Conservation (phyloP, 2,797 vertebrate genomes). For the Bradypodion pumilum region DNA sequence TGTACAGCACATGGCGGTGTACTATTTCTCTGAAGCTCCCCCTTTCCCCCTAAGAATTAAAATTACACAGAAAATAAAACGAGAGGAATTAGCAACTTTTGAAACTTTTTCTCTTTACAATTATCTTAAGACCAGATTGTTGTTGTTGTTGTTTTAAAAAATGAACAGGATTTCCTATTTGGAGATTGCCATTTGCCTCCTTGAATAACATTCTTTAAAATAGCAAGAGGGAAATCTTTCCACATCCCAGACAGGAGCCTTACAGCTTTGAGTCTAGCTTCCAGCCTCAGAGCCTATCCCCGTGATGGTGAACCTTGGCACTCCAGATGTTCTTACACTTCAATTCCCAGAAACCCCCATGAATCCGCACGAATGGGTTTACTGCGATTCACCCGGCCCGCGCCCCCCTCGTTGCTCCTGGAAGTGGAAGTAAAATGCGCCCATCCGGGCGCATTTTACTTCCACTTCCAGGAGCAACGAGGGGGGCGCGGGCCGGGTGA, state of each 20-base stretch:
- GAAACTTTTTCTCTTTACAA: constrained; percentile 6
- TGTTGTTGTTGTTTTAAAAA: not conserved
- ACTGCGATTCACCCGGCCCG: too few species aligned
- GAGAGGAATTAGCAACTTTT: not conserved
- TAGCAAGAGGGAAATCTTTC: not conserved
- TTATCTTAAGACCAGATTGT: constrained; percentile 2
- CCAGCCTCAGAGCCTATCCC: not conserved
- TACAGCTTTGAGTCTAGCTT: not conserved
- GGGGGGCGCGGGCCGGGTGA: too few species aligned
- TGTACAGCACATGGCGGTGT: not conserved
- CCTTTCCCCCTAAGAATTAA: not conserved
- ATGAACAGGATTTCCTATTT: constrained; percentile 15
- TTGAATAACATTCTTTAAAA: not conserved
- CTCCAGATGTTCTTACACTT: too few species aligned
- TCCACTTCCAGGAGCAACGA: too few species aligned
- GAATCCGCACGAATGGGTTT: too few species aligned
- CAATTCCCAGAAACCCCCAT: too few species aligned
- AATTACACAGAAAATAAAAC: not conserved
- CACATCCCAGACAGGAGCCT: not conserved
- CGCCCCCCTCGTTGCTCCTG: too few species aligned
- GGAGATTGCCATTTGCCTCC: constrained; percentile 8
- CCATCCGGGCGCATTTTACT: too few species aligned
- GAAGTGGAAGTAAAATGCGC: too few species aligned
- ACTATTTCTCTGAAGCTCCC: not conserved
- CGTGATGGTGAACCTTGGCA: too few species aligned